Evolutionary conservation across 92 coral and sea anemone species (phyloP), one percentile per base, ranked within the genome.

Genomic region (Umimayanthus chanpuru): DNA sequence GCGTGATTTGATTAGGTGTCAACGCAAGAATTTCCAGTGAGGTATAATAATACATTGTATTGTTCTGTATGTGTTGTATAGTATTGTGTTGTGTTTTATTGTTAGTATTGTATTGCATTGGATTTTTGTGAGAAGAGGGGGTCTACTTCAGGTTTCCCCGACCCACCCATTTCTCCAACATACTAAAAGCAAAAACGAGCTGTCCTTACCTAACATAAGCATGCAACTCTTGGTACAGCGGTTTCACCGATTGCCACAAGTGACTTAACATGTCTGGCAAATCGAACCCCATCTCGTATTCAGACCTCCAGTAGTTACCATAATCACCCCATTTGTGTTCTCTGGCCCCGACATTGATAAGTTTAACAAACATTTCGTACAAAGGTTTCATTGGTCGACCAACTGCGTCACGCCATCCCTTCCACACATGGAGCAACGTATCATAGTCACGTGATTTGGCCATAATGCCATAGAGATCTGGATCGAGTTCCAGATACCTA

Each of bases 391-490:
- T 92, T 12, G 92, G 94, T 9, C 94, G 97, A 11, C 98, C 99
- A 44, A 97, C 99, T 21, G 94, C 92, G 81, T 97, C 97, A 61
- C 99, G 91, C 99, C 99, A 97, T 36, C 95, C 94, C 76, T 91
- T 89, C 99, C 99, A 97, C 18, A 93, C 98, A 92, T 96, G 92
- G 15, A 95, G 74, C 30, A 95, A 87, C 86, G 94, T 94, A 40
- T 97, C 89, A 80, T 97, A 95, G 77, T 97, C 96, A 85, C 98
- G 95, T 88, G 99, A 92, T 76, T 89, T 97, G 44, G 94, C 93
- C 99, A 97, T 94, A 55, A 94, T 40, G 71, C 76, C 71, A 67
- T 85, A 82, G 74, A 97, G 93, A 73, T 91, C 98, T 73, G 99
- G 99, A 29, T 95, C 97, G 53, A 97, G 98, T 36, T 93, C 94